These are phyloP conservation scores for Gnatocerus cornutus DNA, from an alignment of 2,888 invertebrate genomes.

Conservation along the genomic window DNA sequence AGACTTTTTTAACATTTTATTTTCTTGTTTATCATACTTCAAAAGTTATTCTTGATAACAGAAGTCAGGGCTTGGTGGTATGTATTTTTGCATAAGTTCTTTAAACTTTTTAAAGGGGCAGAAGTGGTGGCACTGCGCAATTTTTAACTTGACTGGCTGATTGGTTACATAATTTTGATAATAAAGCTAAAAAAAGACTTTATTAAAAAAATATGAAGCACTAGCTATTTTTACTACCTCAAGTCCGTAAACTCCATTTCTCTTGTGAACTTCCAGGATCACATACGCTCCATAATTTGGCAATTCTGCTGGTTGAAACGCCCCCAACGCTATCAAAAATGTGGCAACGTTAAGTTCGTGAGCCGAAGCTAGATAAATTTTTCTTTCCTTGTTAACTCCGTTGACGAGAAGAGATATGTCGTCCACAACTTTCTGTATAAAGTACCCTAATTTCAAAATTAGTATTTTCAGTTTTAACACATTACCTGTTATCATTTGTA, in stretches of 20 bases:
- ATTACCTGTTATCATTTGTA: conserved; percentile 60
- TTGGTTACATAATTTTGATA: conserved; percentile 16
- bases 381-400: conserved; percentile 53
- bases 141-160: conserved; percentile 12
- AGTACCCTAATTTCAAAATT: conserved; percentile 47
- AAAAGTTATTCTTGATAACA: conserved; percentile 5
- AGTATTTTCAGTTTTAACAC: conserved; percentile 13
- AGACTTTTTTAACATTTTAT: too few species aligned
- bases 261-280: conserved; percentile 65
- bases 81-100: background rate
- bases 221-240: conserved; percentile 52
- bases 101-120: conserved; percentile 19
- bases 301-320: conserved; percentile 69
- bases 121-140: conserved; percentile 20
- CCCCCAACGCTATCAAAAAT: conserved; percentile 69
- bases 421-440: conserved; percentile 59
- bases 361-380: conserved; percentile 70
- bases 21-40: background rate
- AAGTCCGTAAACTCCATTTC: conserved; percentile 57
- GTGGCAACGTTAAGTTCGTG: conserved; percentile 74
- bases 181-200: conserved; percentile 4
- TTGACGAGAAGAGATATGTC: conserved; percentile 57
- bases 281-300: conserved; percentile 66
- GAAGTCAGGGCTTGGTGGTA: background rate
- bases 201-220: background rate